phyloP scores from a whole-genome alignment of 2,888 invertebrate species.

The Dorcus parallelipipedus region DNA sequence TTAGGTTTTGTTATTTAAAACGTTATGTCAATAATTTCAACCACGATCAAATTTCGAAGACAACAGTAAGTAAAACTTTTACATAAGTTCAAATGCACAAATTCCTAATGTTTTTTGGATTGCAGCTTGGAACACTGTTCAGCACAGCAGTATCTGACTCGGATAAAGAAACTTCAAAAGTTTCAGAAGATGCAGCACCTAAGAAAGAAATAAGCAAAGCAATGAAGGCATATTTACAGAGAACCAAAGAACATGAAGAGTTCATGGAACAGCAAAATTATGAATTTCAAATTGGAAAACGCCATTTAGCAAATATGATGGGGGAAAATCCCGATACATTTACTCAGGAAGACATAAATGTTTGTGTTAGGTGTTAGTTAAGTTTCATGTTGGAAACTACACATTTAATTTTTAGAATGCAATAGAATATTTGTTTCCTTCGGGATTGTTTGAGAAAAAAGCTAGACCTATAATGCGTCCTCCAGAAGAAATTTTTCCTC shows the following conservation, averaged over 20 bases:
- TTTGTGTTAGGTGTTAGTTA: conserved; percentile 40
- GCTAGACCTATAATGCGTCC: conserved; percentile 89
- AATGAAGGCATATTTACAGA: conserved; percentile 84
- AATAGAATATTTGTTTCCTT: conserved; percentile 93
- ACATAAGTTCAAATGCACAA: too few species aligned
- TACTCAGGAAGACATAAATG: conserved; percentile 82
- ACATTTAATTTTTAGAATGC: conserved; percentile 60
- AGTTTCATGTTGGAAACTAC: background rate
- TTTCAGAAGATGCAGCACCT: conserved; percentile 2
- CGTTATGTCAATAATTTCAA: too few species aligned
- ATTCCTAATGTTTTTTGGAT: background rate
- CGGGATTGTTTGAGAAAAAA: conserved; percentile 79
- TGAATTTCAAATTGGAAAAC: conserved; percentile 87
- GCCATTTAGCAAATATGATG: conserved; percentile 99
- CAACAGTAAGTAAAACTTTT: too few species aligned
- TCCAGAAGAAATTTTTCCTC: conserved; percentile 82
- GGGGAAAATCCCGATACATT: conserved; percentile 88
- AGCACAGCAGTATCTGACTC: background rate
- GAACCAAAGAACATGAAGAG: conserved; percentile 75
- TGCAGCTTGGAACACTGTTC: conserved; percentile 1
- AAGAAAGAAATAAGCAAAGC: conserved; percentile 67
- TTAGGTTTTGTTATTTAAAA: too few species aligned
- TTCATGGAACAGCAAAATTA: conserved; percentile 76
- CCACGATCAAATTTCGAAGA: too few species aligned
- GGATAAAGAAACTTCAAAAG: background rate